A percentile compares a stretch with the other conserved stretches of the same genome.
phyloP scores from a whole-genome alignment of 92 coral and sea anemone species.

The Micromussa lordhowensis region DNA sequence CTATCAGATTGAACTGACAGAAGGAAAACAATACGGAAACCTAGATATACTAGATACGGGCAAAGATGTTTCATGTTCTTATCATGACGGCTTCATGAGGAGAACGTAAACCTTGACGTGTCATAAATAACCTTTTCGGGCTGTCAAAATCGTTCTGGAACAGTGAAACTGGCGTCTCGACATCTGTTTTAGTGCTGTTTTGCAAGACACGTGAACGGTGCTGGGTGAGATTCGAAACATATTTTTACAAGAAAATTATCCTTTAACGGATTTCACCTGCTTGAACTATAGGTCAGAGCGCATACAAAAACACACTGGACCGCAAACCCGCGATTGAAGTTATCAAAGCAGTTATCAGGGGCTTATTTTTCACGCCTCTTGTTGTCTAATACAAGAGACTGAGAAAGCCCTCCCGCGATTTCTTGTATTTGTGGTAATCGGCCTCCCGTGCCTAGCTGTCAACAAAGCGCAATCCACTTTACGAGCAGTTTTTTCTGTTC shows the following conservation, averaged over 20 bases:
- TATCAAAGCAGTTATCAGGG: slow-evolving; percentile 12
- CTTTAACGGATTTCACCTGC: background rate
- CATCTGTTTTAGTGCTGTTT: background rate
- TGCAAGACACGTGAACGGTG: background rate
- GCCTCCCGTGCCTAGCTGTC: slow-evolving; percentile 40
- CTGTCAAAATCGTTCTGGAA: slow-evolving; percentile 17
- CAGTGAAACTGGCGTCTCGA: background rate
- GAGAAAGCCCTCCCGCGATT: slow-evolving; percentile 12
- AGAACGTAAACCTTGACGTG: slow-evolving; percentile 3
- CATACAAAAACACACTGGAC: slow-evolving; percentile 19
- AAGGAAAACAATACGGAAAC: background rate
- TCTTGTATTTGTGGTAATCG: background rate
- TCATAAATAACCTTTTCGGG: slow-evolving; percentile 5
- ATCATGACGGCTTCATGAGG: background rate
- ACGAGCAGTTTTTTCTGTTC: background rate
- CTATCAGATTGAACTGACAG: slow-evolving; percentile 1
- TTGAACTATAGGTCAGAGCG: slow-evolving; percentile 21
- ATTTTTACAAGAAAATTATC: slow-evolving; percentile 1
- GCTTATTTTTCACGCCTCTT: slow-evolving; percentile 47
- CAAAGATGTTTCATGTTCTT: background rate
- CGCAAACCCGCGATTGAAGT: background rate
- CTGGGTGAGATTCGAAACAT: background rate
- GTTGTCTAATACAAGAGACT: slow-evolving; percentile 10
- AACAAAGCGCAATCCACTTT: slow-evolving; percentile 50
- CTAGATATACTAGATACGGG: background rate